Evolutionary conservation across 1,140 invertebrate species (phyloP).

Genomic region (Drosophila nigromelanica): DNA sequence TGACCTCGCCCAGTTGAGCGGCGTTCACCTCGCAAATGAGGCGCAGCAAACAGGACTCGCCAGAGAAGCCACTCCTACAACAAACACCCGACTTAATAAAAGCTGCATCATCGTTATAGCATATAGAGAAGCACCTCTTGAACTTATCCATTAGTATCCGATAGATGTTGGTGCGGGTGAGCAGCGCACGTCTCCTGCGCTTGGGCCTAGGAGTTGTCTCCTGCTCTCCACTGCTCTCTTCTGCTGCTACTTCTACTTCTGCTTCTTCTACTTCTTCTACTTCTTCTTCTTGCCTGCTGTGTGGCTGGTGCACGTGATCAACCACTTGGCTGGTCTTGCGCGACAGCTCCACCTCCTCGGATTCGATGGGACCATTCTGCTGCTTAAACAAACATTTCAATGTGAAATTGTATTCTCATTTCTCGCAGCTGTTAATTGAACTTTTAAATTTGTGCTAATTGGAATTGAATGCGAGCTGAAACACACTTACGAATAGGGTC

Average conservation of each 20-base stretch:
- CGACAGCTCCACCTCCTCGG: slow-evolving; percentile 50
- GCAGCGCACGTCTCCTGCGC: slow-evolving; percentile 46
- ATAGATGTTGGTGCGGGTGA: slow-evolving; percentile 72
- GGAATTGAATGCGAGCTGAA: slow-evolving; percentile 38
- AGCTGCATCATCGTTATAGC: too few species aligned
- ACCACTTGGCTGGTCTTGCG: slow-evolving; percentile 27
- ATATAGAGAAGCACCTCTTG: slow-evolving; percentile 36
- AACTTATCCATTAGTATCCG: slow-evolving; percentile 72
- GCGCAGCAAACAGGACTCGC: slow-evolving; percentile 70
- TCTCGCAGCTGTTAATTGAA: slow-evolving; percentile 57
- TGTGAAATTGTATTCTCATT: slow-evolving; percentile 10
- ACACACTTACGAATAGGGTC: slow-evolving; percentile 75
- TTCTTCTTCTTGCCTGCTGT: not conserved
- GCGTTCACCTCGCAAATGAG: slow-evolving; percentile 73
- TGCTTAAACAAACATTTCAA: slow-evolving; percentile 15
- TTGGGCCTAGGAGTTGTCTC: not conserved
- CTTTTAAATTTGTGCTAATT: slow-evolving; percentile 61
- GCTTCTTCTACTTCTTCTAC: too few species aligned
- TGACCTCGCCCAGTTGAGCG: slow-evolving; percentile 61
- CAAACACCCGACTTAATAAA: not conserved
- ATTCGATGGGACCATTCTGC: slow-evolving; percentile 72
- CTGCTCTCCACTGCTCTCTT: not conserved
- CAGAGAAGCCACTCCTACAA: slow-evolving; percentile 65
- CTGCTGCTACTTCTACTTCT: too few species aligned
- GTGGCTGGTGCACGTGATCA: not conserved